Percentiles rank a stretch among this genome's conserved stretches.
These are phyloP conservation scores for Origma solitaria DNA, from an alignment of 2,113 vertebrate genomes.

Conservation along the genomic window DNA sequence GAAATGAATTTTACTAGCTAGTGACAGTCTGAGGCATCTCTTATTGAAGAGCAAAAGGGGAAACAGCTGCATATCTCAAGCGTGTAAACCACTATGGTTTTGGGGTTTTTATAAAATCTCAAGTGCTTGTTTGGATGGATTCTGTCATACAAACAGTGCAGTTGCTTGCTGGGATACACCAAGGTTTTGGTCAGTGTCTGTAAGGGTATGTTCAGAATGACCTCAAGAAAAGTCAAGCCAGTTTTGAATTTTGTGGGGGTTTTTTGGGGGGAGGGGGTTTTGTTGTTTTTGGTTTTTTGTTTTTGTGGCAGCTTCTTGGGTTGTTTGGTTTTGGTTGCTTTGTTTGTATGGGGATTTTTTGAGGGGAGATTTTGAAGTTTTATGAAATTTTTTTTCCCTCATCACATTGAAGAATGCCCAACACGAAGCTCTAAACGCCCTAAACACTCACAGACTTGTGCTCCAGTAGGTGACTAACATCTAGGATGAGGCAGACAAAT, in stretches of 20 bases:
- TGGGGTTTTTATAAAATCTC: background rate
- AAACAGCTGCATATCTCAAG: background rate
- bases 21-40: background rate
- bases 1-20: background rate
- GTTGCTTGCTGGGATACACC: background rate
- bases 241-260: background rate
- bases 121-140: background rate
- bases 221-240: background rate
- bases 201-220: background rate
- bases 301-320: background rate
- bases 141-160: background rate
- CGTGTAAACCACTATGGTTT: fast-evolving
- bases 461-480: background rate
- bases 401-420: background rate
- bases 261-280: background rate
- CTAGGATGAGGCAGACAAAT: background rate
- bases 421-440: fast-evolving
- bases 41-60: background rate
- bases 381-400: background rate
- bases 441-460: background rate
- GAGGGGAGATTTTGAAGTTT: fast-evolving
- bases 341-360: background rate
- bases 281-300: too few relatives aligned
- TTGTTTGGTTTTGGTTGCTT: background rate
- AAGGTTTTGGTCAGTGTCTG: background rate